Evolutionary conservation across 2,113 vertebrate genomes (phyloP).

Genomic region (Platanista minor): DNA sequence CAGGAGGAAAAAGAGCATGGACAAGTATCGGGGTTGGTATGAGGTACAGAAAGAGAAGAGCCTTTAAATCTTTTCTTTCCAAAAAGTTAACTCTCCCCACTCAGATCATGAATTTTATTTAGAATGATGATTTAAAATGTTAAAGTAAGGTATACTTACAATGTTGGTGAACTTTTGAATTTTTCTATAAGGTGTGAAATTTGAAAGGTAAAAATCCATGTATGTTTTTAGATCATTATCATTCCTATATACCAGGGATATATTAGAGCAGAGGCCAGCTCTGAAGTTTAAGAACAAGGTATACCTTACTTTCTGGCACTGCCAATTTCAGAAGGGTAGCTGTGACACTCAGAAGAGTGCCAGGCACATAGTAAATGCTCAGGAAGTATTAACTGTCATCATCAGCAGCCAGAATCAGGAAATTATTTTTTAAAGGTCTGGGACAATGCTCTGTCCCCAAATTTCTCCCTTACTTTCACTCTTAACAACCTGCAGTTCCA

Average conservation of each 20-base stretch:
- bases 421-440: background rate
- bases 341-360: background rate
- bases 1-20: background rate
- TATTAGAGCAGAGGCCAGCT: background rate
- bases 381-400: background rate
- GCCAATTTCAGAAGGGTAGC: background rate
- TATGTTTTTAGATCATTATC: background rate
- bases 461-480: background rate
- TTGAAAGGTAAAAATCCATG: background rate
- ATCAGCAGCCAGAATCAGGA: background rate
- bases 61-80: background rate
- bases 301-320: background rate
- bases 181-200: background rate
- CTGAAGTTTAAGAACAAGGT: background rate
- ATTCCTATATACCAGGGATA: background rate
- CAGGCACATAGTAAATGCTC: background rate
- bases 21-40: background rate
- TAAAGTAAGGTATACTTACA: background rate
- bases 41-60: background rate
- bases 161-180: background rate
- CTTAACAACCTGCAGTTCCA: background rate
- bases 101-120: background rate
- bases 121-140: background rate
- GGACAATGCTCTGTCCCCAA: background rate
- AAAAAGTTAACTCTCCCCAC: background rate